Conservation (phyloP, 92 coral and sea anemone genomes). For the Anthopleura xanthogrammica region DNA sequence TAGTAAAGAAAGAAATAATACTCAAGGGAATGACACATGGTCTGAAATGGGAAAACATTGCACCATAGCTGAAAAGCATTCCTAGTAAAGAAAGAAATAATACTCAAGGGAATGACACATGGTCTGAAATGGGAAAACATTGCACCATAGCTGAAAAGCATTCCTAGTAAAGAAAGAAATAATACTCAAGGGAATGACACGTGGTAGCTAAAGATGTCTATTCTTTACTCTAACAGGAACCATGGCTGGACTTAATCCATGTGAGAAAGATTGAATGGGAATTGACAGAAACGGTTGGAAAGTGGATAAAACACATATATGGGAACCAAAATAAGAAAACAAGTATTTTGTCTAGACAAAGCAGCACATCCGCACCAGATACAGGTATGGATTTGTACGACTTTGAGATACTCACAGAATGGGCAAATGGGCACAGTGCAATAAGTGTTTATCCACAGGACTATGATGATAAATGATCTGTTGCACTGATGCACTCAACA, state of each 20-base stretch:
- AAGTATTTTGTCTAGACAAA: background rate
- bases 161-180: background rate
- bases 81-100: too few species aligned
- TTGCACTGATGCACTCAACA: too few species aligned
- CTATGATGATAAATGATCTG: too few species aligned
- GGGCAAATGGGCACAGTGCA: too few species aligned
- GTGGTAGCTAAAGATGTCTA: background rate
- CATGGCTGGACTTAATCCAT: conserved; percentile 82
- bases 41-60: too few species aligned
- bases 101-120: too few species aligned
- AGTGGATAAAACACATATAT: conserved; percentile 76
- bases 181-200: background rate
- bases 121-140: too few species aligned
- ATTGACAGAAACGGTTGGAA: conserved; percentile 67
- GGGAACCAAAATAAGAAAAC: conserved; percentile 48
- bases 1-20: background rate
- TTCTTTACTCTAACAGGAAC: conserved; percentile 39
- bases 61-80: too few species aligned
- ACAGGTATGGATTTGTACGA: background rate
- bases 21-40: background rate
- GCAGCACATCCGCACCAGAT: conserved; percentile 8
- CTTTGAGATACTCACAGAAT: background rate
- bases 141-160: background rate
- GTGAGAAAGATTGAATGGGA: conserved; percentile 87
- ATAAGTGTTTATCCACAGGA: too few species aligned